Base-by-base conservation (phyloP, 2,113 vertebrate genomes). In the Barbus barbus region DNA sequence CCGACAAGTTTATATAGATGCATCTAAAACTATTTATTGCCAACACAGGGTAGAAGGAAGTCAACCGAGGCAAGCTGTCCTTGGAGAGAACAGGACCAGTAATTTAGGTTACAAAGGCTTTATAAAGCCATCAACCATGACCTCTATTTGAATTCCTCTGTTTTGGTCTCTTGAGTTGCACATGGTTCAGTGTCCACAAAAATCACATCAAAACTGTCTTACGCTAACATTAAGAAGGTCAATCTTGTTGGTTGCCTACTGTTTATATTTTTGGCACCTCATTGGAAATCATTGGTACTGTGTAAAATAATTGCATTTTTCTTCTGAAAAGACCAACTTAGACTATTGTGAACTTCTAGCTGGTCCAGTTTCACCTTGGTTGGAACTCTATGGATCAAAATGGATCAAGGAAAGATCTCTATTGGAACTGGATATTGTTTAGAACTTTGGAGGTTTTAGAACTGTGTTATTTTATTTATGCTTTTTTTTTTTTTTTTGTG, bases 191-290 rank as follows among this genome's bases (percentile, higher is more conserved):
- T 36, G 12, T 31, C 77, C 41, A 11, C 60, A 38, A 85, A 46
- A 84, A 76, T 83, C 31, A 82, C 74, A 84, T 72, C 44, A 63
- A 67, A 33, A 67, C 7, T 36, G 31, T 67, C 9, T 8, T 16
- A 67, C 6, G 3, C 63, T 36, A 16, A 22, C 16, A 36, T 18
- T 48, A 16, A 1, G 14, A 48, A 48, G 1, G 26, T 4, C n/a
- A 26, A 13, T 60, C 3, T 2, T 26, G 58, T 26, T 61, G 12
- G 26, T 61, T 14, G 24, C 58, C 24, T 61, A 14, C 4, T 61
- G 24, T 26, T 26, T 26, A 12, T 5, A 14, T 14, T 61, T 26
- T 13, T 61, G 24, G 24, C 60, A 28, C 60, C 12, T 61, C 60
- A 14, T 14, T 61, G 24, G 4, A 61, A 61, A 28, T 61, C 12